Percentiles rank a stretch among this genome's conserved stretches.
Evolutionary conservation across 2,797 vertebrate genomes (phyloP).

Genomic region (Pangasius krempfi): DNA sequence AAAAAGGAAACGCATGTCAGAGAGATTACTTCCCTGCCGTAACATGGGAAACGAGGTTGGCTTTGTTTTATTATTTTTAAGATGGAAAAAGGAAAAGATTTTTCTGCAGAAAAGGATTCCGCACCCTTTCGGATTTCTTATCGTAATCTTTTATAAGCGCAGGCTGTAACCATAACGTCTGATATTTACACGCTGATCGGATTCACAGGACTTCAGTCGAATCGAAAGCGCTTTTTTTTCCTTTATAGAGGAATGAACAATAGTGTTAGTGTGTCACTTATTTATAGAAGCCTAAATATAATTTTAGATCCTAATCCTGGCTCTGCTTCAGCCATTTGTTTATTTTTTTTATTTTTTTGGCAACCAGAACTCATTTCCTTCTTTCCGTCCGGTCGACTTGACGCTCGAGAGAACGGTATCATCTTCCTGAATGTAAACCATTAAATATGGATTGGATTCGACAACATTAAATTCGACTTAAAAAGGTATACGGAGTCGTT

Average conservation of each 20-base stretch:
- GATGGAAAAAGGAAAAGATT: background rate
- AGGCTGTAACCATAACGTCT: background rate
- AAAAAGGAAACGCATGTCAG: background rate
- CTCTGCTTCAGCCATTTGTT: background rate
- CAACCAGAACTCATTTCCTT: background rate
- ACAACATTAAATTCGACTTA: too few species aligned
- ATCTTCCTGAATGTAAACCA: background rate
- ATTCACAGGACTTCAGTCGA: background rate
- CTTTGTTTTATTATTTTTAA: background rate
- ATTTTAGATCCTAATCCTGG: background rate
- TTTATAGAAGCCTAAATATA: constrained; percentile 22
- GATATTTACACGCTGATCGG: background rate
- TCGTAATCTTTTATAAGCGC: background rate
- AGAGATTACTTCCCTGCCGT: constrained; percentile 28
- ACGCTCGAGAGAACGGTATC: background rate
- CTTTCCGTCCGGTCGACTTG: background rate
- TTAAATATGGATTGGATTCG: background rate
- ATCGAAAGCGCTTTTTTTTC: background rate
- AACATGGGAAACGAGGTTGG: background rate
- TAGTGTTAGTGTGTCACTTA: constrained; percentile 21
- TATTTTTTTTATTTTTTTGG: background rate
- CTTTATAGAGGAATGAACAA: background rate
- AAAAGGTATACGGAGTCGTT: background rate
- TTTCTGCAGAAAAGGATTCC: background rate
- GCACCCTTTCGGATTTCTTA: background rate